These are phyloP conservation scores for Nyctibius grandis DNA, from an alignment of 2,797 vertebrate species.

Conservation along the genomic window DNA sequence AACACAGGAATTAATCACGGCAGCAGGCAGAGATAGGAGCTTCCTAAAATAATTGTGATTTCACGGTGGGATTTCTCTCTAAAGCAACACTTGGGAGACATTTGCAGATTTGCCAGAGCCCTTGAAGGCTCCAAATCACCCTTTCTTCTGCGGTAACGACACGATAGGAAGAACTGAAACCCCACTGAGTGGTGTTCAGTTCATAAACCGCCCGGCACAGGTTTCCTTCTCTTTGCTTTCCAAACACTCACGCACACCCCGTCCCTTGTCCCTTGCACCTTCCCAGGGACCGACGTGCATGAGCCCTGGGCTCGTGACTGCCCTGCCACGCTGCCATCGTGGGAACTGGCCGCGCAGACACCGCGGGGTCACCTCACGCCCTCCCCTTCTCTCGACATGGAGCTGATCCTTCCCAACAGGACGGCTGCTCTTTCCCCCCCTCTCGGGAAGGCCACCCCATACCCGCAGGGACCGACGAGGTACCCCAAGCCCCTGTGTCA, in stretches of 20 bases:
- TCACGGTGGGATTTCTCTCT: background rate
- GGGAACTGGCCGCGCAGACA: rapidly evolving
- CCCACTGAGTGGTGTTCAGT: rapidly evolving
- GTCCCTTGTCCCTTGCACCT: background rate
- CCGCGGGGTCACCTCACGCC: rapidly evolving
- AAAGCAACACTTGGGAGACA: rapidly evolving
- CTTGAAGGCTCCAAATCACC: background rate
- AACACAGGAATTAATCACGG: rapidly evolving
- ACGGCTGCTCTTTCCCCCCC: rapidly evolving
- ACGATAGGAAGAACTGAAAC: rapidly evolving
- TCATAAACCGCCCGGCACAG: background rate
- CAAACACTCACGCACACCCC: background rate
- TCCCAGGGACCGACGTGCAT: background rate
- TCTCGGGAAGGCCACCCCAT: rapidly evolving
- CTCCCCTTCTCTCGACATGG: background rate
- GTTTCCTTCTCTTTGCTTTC: background rate
- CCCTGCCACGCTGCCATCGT: background rate
- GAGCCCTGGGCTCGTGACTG: rapidly evolving
- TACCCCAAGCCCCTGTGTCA: background rate
- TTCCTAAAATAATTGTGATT: background rate
- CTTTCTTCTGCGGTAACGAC: rapidly evolving
- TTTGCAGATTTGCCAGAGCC: rapidly evolving
- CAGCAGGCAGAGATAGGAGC: background rate
- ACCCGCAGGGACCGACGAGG: too few species aligned
- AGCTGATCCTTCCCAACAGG: background rate